Conservation (phyloP, 2,113 vertebrate genomes). For the Xenopus laevis region DNA sequence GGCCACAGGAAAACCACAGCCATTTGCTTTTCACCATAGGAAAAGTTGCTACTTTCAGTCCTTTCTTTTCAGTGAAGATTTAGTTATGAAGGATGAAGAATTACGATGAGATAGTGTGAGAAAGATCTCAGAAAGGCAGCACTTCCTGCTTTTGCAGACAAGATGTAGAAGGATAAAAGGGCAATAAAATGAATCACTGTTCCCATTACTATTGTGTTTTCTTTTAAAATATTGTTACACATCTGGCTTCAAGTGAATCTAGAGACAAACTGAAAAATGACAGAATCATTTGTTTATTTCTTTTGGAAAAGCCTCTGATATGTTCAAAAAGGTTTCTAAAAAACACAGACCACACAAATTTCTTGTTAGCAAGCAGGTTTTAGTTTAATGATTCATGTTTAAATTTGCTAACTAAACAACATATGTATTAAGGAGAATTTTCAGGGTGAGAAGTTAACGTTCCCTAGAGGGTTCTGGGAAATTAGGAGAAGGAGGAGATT, state of each 20-base stretch:
- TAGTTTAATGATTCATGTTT: background rate
- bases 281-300: slow-evolving; percentile 3
- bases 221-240: slow-evolving; percentile 31
- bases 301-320: too few relatives aligned
- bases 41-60: too few relatives aligned
- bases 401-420: background rate
- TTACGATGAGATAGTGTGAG: too few relatives aligned
- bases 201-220: slow-evolving; percentile 24
- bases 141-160: background rate
- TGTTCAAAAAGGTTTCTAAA: background rate
- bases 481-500: background rate
- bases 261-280: background rate
- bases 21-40: too few relatives aligned
- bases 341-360: background rate
- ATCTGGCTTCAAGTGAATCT: slow-evolving; percentile 22
- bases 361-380: background rate
- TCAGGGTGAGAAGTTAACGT: background rate
- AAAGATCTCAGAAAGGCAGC: background rate
- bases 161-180: background rate
- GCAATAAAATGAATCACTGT: background rate
- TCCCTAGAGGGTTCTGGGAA: slow-evolving; percentile 11
- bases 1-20: too few relatives aligned
- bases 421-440: background rate
- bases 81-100: too few relatives aligned
- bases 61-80: too few relatives aligned